A percentile compares a stretch with the other conserved stretches of the same genome.
Evolutionary conservation across 2,113 vertebrate species (phyloP).

Genomic region (Eulacestoma nigropectus): DNA sequence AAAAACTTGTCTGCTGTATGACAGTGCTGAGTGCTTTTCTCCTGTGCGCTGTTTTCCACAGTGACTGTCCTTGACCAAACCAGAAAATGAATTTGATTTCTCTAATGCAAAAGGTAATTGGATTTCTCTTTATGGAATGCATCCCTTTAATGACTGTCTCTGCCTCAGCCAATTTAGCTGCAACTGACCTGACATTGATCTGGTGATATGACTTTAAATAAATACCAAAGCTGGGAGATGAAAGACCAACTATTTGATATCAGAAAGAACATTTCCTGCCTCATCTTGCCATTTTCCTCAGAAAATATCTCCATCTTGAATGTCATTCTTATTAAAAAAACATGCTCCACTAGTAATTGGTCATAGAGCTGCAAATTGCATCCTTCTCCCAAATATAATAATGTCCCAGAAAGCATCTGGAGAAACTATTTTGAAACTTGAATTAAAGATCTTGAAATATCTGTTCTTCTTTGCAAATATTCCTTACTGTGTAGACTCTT

Average conservation of each 20-base stretch:
- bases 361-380: constrained; percentile 7
- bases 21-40: background rate
- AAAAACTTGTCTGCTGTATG: background rate
- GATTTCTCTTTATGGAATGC: constrained; percentile 72
- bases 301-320: constrained; percentile 39
- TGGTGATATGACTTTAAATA: constrained; percentile 66
- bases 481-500: background rate
- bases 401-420: constrained; percentile 41
- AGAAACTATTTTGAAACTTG: constrained; percentile 56
- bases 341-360: constrained; percentile 39
- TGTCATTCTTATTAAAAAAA: constrained; percentile 53
- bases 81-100: constrained; percentile 74
- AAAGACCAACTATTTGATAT: constrained; percentile 45
- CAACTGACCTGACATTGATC: constrained; percentile 70
- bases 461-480: constrained; percentile 32
- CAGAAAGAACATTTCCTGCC: constrained; percentile 9
- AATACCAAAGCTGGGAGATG: constrained; percentile 45
- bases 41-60: background rate
- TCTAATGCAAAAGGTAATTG: constrained; percentile 76
- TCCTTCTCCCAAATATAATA: constrained; percentile 37
- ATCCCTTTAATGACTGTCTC: constrained; percentile 70
- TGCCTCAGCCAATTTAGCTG: constrained; percentile 68
- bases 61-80: constrained; percentile 67
- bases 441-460: constrained; percentile 28
- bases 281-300: constrained; percentile 38